Percentiles rank a stretch among this genome's conserved stretches.
These are phyloP conservation scores for Silurus aristotelis DNA, from an alignment of 2,797 vertebrate species.

Conservation along the genomic window DNA sequence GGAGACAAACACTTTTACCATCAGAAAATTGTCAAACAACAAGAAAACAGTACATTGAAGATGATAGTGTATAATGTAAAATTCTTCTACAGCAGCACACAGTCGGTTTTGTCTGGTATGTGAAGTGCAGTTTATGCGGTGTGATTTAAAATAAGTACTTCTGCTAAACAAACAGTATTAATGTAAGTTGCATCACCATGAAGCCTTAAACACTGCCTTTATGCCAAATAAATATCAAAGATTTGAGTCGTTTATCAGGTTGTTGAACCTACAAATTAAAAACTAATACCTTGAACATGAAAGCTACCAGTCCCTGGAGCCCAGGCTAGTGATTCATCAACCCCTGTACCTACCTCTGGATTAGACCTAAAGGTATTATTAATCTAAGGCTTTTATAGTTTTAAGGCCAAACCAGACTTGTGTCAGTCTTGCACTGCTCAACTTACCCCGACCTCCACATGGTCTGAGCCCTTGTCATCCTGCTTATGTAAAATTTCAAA, in stretches of 20 bases:
- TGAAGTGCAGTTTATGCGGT: background rate
- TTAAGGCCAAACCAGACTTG: background rate
- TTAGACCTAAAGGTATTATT: background rate
- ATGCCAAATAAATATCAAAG: background rate
- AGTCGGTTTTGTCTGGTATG: background rate
- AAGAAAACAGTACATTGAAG: background rate
- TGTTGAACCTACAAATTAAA: slow-evolving; percentile 16
- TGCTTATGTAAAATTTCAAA: slow-evolving; percentile 88
- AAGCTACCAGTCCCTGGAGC: background rate
- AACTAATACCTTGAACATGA: background rate
- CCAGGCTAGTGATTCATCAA: background rate
- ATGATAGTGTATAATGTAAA: background rate
- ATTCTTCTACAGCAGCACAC: background rate
- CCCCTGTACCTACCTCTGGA: background rate
- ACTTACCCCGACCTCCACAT: slow-evolving; percentile 88
- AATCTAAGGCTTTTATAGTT: background rate
- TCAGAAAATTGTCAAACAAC: background rate
- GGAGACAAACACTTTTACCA: background rate
- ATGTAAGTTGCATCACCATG: background rate
- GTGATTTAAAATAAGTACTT: background rate
- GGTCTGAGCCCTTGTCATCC: slow-evolving; percentile 82
- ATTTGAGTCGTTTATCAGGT: background rate
- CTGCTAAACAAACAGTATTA: background rate
- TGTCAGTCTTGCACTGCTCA: background rate
- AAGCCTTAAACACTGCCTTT: background rate